A percentile compares a stretch with the other conserved stretches of the same genome.
Conservation (phyloP, 1,140 invertebrate species). For the Polypedilum pembai region DNA sequence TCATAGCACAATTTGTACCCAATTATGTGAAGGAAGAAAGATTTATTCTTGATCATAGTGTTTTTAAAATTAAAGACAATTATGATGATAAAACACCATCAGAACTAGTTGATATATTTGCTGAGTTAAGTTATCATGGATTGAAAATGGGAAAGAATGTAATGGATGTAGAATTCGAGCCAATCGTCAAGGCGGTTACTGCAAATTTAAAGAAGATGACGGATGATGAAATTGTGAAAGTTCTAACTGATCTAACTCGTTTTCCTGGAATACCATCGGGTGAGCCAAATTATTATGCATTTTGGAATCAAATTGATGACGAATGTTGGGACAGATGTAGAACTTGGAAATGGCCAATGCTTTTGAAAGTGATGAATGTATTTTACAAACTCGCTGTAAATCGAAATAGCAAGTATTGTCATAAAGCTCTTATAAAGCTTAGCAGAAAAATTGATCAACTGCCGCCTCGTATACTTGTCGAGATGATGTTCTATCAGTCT, state of each 20-base stretch:
- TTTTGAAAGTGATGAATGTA: conserved; percentile 47
- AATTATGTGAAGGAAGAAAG: background rate
- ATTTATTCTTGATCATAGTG: background rate
- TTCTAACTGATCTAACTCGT: conserved; percentile 39
- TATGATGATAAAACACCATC: background rate
- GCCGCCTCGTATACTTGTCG: conserved; percentile 47
- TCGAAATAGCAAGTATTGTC: conserved; percentile 43
- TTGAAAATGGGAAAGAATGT: conserved; percentile 36
- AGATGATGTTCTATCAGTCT: conserved; percentile 50
- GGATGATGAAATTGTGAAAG: conserved; percentile 43
- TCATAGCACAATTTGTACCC: background rate
- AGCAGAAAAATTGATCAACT: conserved; percentile 44
- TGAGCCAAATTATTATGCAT: conserved; percentile 45
- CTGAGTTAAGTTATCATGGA: conserved; percentile 40
- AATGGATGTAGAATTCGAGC: conserved; percentile 40
- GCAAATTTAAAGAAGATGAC: conserved; percentile 42
- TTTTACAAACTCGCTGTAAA: conserved; percentile 45
- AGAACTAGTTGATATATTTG: conserved; percentile 41
- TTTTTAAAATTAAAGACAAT: background rate
- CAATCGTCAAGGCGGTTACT: conserved; percentile 43
- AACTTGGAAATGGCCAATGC: conserved; percentile 40
- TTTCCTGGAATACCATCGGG: conserved; percentile 40
- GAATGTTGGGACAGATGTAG: conserved; percentile 44
- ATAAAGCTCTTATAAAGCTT: conserved; percentile 44
- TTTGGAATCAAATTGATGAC: conserved; percentile 50